These are phyloP conservation scores for Eremobia ochroleuca DNA, from an alignment of 2,888 invertebrate genomes.

Conservation along the genomic window DNA sequence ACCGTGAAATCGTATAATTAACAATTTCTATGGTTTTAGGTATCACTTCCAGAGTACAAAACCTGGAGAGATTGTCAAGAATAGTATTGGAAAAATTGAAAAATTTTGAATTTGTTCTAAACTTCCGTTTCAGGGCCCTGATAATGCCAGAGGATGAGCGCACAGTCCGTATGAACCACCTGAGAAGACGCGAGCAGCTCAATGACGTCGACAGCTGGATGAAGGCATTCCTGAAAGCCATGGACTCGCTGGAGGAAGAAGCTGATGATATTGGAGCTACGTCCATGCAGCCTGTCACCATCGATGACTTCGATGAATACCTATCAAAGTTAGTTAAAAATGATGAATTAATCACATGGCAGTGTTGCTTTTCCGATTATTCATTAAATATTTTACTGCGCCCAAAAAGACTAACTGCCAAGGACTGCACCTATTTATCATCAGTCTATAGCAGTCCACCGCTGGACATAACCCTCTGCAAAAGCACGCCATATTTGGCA, in stretches of 20 bases:
- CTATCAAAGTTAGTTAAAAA: constrained; percentile 93
- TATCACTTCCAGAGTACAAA: neutral
- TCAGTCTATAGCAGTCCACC: neutral
- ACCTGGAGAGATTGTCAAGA: neutral
- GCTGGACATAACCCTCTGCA: neutral
- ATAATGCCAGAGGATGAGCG: constrained; percentile 98
- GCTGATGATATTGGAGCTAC: constrained; percentile 96
- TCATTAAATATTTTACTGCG: too few relatives aligned
- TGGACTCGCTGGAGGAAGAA: constrained; percentile 96
- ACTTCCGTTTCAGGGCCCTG: constrained; percentile 91
- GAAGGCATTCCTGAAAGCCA: constrained; percentile 96
- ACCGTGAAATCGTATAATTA: neutral
- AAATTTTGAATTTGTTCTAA: neutral
- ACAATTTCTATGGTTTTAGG: constrained; percentile 5
- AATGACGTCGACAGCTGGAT: constrained; percentile 97
- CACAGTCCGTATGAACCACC: constrained; percentile 96
- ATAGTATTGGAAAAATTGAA: neutral
- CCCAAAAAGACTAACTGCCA: neutral
- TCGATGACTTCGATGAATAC: constrained; percentile 97
- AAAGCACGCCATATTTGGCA: neutral
- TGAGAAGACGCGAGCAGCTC: constrained; percentile 94
- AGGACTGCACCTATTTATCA: neutral
- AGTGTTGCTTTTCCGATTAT: neutral
- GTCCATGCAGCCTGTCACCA: constrained; percentile 97
- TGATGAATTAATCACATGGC: neutral